Conservation (phyloP, 2,113 vertebrate species). For the Podiceps cristatus region DNA sequence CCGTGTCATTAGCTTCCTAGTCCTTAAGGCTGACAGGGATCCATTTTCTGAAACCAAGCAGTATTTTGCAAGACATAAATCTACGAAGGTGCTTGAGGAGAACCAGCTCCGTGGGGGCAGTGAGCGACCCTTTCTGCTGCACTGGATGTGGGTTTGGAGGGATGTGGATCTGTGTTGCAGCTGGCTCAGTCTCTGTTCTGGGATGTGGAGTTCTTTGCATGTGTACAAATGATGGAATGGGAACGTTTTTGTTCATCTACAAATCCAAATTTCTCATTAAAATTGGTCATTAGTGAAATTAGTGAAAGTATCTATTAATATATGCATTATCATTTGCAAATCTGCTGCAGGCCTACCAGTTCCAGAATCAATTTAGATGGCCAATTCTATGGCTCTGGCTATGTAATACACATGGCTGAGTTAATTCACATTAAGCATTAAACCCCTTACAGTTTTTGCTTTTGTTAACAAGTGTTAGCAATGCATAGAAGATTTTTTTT, state of each 20-base stretch:
- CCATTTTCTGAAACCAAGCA: neutral
- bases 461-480: conserved; percentile 47
- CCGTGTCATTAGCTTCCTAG: neutral
- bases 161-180: neutral
- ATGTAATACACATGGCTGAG: conserved; percentile 3
- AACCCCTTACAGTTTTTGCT: conserved; percentile 16
- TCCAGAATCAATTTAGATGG: conserved; percentile 51
- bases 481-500: neutral
- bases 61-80: neutral
- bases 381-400: conserved; percentile 17
- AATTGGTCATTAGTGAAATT: conserved; percentile 52
- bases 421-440: conserved; percentile 54
- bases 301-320: conserved; percentile 55
- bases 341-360: conserved; percentile 49
- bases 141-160: neutral
- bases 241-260: conserved; percentile 24
- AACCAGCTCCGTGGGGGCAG: neutral
- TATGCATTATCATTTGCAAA: conserved; percentile 30
- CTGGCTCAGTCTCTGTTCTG: neutral
- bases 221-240: neutral
- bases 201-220: neutral
- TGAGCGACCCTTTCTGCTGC: neutral
- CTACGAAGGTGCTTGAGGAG: neutral
- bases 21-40: neutral
- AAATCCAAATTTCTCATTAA: conserved; percentile 61